Conservation (phyloP, 2,113 vertebrate genomes). For the Brachirus orientalis region DNA sequence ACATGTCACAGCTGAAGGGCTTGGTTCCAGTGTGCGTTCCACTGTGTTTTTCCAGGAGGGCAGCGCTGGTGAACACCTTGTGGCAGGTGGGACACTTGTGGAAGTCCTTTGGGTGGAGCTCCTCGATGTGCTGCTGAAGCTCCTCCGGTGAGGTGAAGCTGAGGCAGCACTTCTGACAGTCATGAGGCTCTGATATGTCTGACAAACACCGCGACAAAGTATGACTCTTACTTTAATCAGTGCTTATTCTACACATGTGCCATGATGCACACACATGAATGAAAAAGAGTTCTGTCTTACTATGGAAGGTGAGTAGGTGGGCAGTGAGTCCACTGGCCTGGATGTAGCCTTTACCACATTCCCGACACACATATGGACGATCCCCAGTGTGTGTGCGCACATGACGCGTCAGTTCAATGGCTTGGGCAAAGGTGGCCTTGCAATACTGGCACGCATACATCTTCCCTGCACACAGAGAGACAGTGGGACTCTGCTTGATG, state of each 20-base stretch:
- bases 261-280: background rate
- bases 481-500: background rate
- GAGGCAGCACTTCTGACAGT: constrained; percentile 91
- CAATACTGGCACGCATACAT: constrained; percentile 93
- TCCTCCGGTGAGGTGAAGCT: constrained; percentile 90
- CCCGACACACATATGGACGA: constrained; percentile 89
- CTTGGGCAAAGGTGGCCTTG: constrained; percentile 88
- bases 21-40: constrained; percentile 84
- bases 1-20: constrained; percentile 90
- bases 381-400: constrained; percentile 90
- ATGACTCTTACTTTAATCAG: no score
- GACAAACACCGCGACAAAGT: background rate
- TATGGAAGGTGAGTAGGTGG: constrained; percentile 89
- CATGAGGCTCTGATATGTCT: constrained; percentile 88
- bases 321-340: constrained; percentile 91
- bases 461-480: constrained; percentile 82
- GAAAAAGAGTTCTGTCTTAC: constrained; percentile 70
- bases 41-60: constrained; percentile 86
- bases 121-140: constrained; percentile 85
- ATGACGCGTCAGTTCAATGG: constrained; percentile 89
- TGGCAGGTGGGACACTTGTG: constrained; percentile 87
- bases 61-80: constrained; percentile 85
- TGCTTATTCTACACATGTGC: background rate
- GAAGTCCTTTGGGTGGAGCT: constrained; percentile 86
- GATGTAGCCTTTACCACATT: constrained; percentile 92